Conservation (phyloP, 2,113 vertebrate genomes). For the Vulpes ferrilata region DNA sequence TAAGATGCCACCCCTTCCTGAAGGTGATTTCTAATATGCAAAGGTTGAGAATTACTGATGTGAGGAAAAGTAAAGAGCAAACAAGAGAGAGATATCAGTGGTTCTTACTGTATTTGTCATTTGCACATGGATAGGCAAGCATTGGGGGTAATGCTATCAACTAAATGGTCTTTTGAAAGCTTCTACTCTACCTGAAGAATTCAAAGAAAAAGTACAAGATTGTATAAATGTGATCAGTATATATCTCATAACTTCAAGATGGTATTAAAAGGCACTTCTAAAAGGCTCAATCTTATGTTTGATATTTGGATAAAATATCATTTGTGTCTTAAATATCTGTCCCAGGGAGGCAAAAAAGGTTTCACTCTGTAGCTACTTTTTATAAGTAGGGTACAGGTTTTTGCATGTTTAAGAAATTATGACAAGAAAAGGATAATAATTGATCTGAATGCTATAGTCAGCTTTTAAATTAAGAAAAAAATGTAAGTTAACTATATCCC, state of each 20-base stretch:
- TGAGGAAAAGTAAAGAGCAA: not conserved
- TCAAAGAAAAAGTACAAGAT: not conserved
- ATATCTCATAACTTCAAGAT: not conserved
- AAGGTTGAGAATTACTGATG: not conserved
- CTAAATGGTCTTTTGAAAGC: not conserved
- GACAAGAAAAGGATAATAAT: constrained; percentile 33
- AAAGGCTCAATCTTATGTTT: constrained; percentile 1
- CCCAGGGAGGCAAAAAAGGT: not conserved
- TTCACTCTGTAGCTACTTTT: constrained; percentile 17
- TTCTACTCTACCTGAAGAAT: not conserved
- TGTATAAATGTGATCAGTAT: not conserved
- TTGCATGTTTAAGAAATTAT: constrained; percentile 53
- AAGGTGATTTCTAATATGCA: not conserved
- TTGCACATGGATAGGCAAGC: not conserved
- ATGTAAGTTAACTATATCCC: not conserved
- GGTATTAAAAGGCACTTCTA: not conserved
- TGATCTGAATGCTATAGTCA: not conserved
- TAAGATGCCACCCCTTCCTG: not conserved
- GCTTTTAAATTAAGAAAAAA: constrained; percentile 19
- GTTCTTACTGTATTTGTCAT: not conserved
- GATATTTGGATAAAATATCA: constrained; percentile 8
- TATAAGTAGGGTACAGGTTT: not conserved
- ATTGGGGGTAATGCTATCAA: no score
- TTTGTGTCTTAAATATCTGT: not conserved
- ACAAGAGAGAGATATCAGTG: not conserved